Base-by-base conservation (phyloP, 2,888 invertebrate species). In the Heliconius cydno region DNA sequence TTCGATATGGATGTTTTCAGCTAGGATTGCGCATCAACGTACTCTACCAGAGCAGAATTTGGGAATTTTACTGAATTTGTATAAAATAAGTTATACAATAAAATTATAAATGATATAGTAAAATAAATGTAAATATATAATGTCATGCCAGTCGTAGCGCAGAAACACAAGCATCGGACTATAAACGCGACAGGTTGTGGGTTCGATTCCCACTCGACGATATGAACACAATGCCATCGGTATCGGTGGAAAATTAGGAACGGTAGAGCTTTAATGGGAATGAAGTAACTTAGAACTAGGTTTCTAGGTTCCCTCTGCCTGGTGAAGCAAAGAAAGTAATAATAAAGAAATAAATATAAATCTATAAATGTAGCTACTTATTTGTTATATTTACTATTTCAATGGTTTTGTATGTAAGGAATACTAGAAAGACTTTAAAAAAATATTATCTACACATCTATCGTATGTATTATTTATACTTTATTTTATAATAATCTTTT, bases 1-100 rank as follows among this genome's bases (percentile, higher is more conserved):
- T 73, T 34, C 19, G 57, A 57, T 73, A 57, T 73, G 34, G 60
- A n/a, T 73, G 60, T 73, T 73, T 73, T 73, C 57, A 73, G 60
- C 60, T 60, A 38, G 34, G 73, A 72, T 52, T 57, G 30, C 46
- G 70, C 46, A 71, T 57, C 57, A 41, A 57, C 30, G 30, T 25
- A 72, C 22, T 22, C 22, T 52, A 52, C 6, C 22, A 10, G 22
- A 57, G 9, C 30, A 19, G 52, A n/a, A 57, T 52, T 19, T 12
- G 28, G 34, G 34, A 52, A 60, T 72, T 72, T 52, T 60, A 10
- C 10, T 10, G 1, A n/a, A 10, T n/a, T 19, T 60, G 57, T 60
- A 60, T 60, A n/a, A 60, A n/a, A 10, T 60, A 22, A 22, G 3
- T 22, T 22, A 57, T 57, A 22, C 15, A 57, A 6, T 57, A 57